phyloP scores from a whole-genome alignment of 2,797 vertebrate genomes.

The Danio jaintianensis region DNA sequence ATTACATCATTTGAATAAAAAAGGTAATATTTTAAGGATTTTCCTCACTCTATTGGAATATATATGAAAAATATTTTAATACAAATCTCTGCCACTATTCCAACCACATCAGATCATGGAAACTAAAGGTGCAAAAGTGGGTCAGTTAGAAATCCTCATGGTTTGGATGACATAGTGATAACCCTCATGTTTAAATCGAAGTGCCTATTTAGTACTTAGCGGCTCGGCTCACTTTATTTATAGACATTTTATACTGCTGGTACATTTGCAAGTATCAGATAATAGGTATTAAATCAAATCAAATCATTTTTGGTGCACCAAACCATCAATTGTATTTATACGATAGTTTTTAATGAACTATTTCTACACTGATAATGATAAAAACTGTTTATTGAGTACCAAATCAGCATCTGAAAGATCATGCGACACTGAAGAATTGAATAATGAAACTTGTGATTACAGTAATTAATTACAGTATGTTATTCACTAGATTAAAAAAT shows the following conservation, averaged over 20 bases:
- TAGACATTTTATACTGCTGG: too few species aligned
- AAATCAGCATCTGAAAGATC: neutral
- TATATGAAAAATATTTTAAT: neutral
- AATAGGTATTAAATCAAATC: too few species aligned
- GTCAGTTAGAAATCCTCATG: neutral
- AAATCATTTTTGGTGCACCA: too few species aligned
- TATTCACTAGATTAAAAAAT: too few species aligned
- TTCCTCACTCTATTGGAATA: conserved; percentile 7
- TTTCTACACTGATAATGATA: neutral
- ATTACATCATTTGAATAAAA: conserved; percentile 21
- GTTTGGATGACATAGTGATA: neutral
- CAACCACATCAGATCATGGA: conserved; percentile 12
- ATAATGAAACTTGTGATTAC: neutral
- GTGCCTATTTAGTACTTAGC: neutral
- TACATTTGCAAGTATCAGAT: too few species aligned
- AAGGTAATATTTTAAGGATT: conserved; percentile 12
- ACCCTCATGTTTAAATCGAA: neutral
- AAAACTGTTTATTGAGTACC: neutral
- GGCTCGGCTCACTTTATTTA: neutral
- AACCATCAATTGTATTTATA: too few species aligned
- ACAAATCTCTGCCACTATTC: neutral
- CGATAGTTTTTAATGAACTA: too few species aligned
- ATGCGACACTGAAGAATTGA: too few species aligned
- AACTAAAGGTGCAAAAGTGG: conserved; percentile 11
- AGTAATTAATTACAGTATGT: too few species aligned